Evolutionary conservation across 2,113 vertebrate species (phyloP), one percentile per base, ranked within the genome.

Genomic region (Gavia stellata): DNA sequence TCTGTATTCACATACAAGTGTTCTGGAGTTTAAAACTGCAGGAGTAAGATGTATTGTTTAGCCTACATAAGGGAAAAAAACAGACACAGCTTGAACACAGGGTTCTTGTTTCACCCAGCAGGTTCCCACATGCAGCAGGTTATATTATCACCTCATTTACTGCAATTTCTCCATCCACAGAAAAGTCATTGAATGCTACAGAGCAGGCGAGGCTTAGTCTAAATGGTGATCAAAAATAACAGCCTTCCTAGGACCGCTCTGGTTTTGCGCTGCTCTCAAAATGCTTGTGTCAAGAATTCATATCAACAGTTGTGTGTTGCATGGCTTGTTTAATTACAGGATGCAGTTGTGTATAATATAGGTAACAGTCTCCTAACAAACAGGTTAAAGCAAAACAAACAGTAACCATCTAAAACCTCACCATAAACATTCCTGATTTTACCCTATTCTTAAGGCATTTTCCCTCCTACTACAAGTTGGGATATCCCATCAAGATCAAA

Each of bases 221-320:
- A 58, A 50, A 12, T 24, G 19, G 52, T 2, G 12, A 26, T 21
- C 29, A 50, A 52, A 50, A 19, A 0, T 2, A 34, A 15, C n/a
- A 61, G 44, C 5, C 44, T 71, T 33, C 67, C 15, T 3, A 12
- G 47, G 34, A 17, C 58, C 7, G 15, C 86, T n/a, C 20, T 6
- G 14, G 12, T 20, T 33, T 29, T 19, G 58, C 1, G 2, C 16
- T 1, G 63, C 55, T 45, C 80, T 28, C 77, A 4, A 19, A 88
- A 33, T 2, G 5, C 61, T 38, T 2, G 0, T 38, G 26, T 5
- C 7, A 25, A 24, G 79, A 34, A 14, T 14, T 24, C 5, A 0
- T 2, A 16, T 6, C 14, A 33, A 19, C 17, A 75, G 31, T 4
- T 10, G 52, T 14, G 61, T 74, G 44, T 4, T 20, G 38, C 29